A percentile compares a stretch with the other conserved stretches of the same genome.
These are phyloP conservation scores for Polyploca ridens DNA, from an alignment of 2,888 invertebrate genomes.

Conservation along the genomic window DNA sequence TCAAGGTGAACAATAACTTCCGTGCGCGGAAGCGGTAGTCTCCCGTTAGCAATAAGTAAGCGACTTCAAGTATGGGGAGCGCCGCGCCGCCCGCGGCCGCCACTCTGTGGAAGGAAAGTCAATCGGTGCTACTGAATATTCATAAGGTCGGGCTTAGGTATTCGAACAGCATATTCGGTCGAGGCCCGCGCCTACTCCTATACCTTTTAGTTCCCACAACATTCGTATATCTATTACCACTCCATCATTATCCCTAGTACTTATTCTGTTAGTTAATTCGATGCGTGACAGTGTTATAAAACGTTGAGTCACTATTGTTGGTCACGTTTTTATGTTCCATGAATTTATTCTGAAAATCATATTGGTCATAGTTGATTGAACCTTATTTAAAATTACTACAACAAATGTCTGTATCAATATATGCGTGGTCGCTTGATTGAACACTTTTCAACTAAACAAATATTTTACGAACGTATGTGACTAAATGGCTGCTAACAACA, in stretches of 20 bases:
- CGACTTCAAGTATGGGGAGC: constrained; percentile 51
- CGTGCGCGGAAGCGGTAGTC: constrained; percentile 48
- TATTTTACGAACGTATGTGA: background rate
- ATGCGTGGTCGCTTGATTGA: background rate
- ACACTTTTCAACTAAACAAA: background rate
- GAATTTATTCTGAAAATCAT: no score
- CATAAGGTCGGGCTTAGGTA: constrained; percentile 67
- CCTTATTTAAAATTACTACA: background rate
- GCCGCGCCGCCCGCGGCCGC: constrained; percentile 18
- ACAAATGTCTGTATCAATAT: background rate
- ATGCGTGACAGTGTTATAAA: background rate
- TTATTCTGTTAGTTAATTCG: background rate
- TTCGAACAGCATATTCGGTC: constrained; percentile 66
- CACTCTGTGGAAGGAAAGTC: constrained; percentile 68
- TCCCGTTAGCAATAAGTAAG: constrained; percentile 57
- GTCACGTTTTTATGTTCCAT: background rate
- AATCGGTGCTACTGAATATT: constrained; percentile 67
- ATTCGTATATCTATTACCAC: constrained; percentile 21
- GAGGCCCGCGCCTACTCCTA: constrained; percentile 60
- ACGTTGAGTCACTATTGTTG: background rate
- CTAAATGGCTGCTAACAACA: background rate
- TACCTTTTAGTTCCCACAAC: constrained; percentile 53
- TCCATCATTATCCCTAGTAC: background rate
- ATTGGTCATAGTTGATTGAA: background rate
- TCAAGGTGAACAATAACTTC: constrained; percentile 51